Conservation (phyloP, 2,113 vertebrate species). For the Galbula dea region DNA sequence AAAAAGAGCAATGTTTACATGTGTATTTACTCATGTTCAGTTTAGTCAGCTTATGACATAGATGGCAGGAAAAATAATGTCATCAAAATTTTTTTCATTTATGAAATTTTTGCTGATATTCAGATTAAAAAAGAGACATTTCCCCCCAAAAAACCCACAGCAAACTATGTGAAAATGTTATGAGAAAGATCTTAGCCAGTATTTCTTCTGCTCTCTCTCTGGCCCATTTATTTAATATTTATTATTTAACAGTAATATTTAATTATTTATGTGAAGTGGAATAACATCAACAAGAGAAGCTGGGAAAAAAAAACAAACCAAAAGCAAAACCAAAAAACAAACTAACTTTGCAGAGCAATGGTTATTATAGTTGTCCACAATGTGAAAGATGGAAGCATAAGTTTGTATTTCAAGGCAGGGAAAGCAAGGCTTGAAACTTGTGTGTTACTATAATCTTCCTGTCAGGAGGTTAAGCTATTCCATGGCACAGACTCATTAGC, state of each 20-base stretch:
- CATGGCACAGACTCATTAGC: neutral
- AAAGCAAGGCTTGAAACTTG: neutral
- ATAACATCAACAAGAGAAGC: slow-evolving; percentile 43
- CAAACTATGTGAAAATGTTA: neutral
- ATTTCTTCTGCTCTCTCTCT: slow-evolving; percentile 40
- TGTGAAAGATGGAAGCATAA: neutral
- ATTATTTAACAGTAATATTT: slow-evolving; percentile 64
- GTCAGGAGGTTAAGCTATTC: neutral
- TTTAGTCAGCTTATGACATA: neutral
- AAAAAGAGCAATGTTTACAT: neutral
- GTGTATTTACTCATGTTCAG: neutral
- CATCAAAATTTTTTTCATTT: neutral
- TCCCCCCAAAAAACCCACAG: neutral
- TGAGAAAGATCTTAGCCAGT: neutral
- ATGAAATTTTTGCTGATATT: neutral
- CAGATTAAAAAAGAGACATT: neutral
- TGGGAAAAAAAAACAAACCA: neutral
- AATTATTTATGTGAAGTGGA: slow-evolving; percentile 60
- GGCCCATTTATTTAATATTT: slow-evolving; percentile 67
- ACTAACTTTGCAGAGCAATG: neutral
- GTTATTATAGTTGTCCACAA: neutral
- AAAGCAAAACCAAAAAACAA: neutral
- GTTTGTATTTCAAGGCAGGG: neutral
- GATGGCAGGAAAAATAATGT: neutral
- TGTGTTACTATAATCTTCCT: neutral